Evolutionary conservation across 1,140 invertebrate species (phyloP).

Genomic region (Fopius arisanus): DNA sequence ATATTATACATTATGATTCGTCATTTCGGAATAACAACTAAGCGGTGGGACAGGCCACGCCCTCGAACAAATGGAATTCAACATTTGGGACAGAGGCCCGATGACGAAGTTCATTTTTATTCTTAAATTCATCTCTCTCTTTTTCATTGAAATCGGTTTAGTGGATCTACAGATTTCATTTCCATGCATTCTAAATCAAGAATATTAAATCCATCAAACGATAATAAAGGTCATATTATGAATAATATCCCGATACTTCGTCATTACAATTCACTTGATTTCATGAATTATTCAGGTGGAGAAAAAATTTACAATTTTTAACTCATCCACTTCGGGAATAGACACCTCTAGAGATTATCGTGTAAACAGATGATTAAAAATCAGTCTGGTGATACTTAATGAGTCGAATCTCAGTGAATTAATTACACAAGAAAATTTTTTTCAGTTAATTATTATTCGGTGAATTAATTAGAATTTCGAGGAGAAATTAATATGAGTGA

Average conservation of each 20-base stretch:
- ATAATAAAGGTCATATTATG: neutral
- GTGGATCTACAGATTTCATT: slow-evolving; percentile 3
- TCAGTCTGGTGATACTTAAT: no score
- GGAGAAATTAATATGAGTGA: no score
- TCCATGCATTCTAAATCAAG: slow-evolving; percentile 3
- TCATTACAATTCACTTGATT: neutral
- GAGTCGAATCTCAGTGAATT: no score
- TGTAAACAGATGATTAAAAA: no score
- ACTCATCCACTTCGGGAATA: no score
- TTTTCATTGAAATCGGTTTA: slow-evolving; percentile 19
- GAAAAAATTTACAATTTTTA: neutral
- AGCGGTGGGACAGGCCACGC: slow-evolving; percentile 54
- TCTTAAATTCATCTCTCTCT: neutral
- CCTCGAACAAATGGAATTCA: slow-evolving; percentile 53
- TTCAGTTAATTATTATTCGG: no score
- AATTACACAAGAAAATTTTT: no score
- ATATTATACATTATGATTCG: slow-evolving; percentile 62
- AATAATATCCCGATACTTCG: neutral
- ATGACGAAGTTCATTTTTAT: slow-evolving; percentile 6
- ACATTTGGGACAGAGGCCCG: slow-evolving; percentile 56
- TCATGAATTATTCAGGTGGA: neutral
- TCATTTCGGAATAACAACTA: slow-evolving; percentile 64
- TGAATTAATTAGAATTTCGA: no score
- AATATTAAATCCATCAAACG: neutral
- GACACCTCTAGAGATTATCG: no score